Conservation (phyloP, 2,113 vertebrate species). For the Thalassoma bifasciatum region DNA sequence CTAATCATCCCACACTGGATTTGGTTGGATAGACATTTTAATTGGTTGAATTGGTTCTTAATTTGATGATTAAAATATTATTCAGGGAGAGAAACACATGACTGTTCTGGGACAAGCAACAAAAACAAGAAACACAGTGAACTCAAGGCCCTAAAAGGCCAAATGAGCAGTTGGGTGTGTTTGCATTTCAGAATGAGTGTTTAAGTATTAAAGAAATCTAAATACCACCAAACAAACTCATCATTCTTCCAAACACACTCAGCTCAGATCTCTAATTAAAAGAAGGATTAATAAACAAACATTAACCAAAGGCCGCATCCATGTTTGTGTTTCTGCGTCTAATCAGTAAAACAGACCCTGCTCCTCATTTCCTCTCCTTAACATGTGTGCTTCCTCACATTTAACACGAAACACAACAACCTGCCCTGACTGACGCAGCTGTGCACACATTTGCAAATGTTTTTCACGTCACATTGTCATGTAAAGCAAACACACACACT, state of each 20-base stretch:
- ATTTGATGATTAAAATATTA: not conserved
- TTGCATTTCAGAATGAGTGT: not conserved
- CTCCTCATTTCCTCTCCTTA: not conserved
- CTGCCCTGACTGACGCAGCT: slow-evolving; percentile 54
- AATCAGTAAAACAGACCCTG: slow-evolving; percentile 1
- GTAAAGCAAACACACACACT: slow-evolving; percentile 53
- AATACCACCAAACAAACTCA: no score
- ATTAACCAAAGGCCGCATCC: not conserved
- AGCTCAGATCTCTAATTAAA: no score
- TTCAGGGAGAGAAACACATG: not conserved
- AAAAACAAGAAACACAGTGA: not conserved
- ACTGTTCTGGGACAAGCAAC: not conserved
- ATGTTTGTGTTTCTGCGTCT: not conserved
- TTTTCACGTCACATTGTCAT: slow-evolving; percentile 61
- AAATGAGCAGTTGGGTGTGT: not conserved
- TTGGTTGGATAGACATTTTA: not conserved
- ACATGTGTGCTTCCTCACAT: not conserved
- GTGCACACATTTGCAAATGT: slow-evolving; percentile 54
- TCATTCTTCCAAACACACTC: no score
- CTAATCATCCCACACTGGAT: not conserved
- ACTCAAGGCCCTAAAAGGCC: not conserved
- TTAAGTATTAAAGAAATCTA: no score
- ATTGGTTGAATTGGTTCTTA: not conserved
- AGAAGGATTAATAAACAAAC: not conserved
- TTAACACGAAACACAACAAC: slow-evolving; percentile 6